Evolutionary conservation across 2,888 invertebrate genomes (phyloP), one percentile per base, ranked within the genome.

Genomic region (Quadroppia sp.): DNA sequence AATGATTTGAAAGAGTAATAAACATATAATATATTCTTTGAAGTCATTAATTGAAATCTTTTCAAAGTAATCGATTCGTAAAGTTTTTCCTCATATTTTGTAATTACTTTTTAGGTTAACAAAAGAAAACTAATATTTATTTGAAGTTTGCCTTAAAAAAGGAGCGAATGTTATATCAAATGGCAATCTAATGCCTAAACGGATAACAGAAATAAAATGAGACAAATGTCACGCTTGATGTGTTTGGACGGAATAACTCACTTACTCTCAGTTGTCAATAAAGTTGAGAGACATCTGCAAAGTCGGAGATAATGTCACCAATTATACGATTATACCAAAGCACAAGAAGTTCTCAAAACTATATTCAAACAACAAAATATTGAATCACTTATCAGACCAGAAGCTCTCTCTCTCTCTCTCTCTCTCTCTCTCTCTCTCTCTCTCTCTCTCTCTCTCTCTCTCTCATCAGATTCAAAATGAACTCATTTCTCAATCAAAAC

Each of bases 341-440:
- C 7, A 2, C 6, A 23, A 28, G 11, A 25, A 23, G 25, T 28
- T 59, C 25, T 25, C 56, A 25, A 4, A 11, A 17, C 17, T 50
- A 13, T 17, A 15, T 4, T n/a, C n/a, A 4, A 17, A 50, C 50
- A 50, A 53, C n/a, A 9, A 53, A 53, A 53, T 53, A 53, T 20
- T 23, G 53, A 53, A 20, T 20, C n/a, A 53, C 25, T 25, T 23
- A 53, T 23, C 53, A 53, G 23, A 45, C 13, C 45, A 17, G 13
- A 13, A 13, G 13, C 50, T 50, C 50, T 59, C 59, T 59, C 59
- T 59, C 28, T 59, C 59, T 59, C 59, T 59, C 59, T 59, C 59
- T 56, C 56, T 56, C 56, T 56, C 56, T 56, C 56, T 56, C 56
- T 56, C 56, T 56, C 56, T 56, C 56, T 56, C 56, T 28, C 28